These are phyloP conservation scores for Tiphia femorata DNA, from an alignment of 2,888 invertebrate genomes.

Conservation along the genomic window DNA sequence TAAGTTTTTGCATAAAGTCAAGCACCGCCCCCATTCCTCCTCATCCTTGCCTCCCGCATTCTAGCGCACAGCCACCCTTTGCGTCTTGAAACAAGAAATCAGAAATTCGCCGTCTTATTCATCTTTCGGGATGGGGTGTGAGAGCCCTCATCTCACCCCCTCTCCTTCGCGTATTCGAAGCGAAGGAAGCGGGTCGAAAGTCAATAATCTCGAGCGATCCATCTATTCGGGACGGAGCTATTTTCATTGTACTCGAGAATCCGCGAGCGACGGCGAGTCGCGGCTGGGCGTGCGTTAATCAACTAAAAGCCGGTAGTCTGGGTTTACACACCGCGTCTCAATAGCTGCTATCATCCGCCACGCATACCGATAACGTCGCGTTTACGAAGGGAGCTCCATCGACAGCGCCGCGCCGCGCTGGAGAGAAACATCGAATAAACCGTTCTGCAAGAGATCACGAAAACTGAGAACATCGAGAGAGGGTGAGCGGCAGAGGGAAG, in stretches of 20 bases:
- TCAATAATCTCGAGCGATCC: constrained; percentile 57
- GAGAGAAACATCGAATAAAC: no score
- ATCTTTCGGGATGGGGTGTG: no score
- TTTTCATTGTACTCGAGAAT: constrained; percentile 54
- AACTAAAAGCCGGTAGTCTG: constrained; percentile 62
- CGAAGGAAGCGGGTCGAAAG: constrained; percentile 43
- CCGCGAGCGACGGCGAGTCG: constrained; percentile 39
- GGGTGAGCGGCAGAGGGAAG: no score
- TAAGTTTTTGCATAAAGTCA: no score
- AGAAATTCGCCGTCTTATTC: constrained; percentile 34
- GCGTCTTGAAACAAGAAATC: constrained; percentile 5
- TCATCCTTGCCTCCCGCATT: no score
- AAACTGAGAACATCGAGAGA: no score
- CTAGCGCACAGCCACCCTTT: no score
- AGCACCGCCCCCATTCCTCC: no score
- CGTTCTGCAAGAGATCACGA: no score
- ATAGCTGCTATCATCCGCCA: constrained; percentile 47
- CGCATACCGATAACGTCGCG: constrained; percentile 44
- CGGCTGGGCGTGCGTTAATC: constrained; percentile 56
- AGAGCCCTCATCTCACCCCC: constrained; percentile 11
- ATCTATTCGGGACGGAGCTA: constrained; percentile 52
- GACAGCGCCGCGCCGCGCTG: no score
- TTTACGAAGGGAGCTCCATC: no score
- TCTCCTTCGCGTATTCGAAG: constrained; percentile 11
- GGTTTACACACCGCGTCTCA: constrained; percentile 55